These are phyloP conservation scores for Acanthopleura granulata DNA, from an alignment of 2,888 invertebrate species.

Conservation along the genomic window DNA sequence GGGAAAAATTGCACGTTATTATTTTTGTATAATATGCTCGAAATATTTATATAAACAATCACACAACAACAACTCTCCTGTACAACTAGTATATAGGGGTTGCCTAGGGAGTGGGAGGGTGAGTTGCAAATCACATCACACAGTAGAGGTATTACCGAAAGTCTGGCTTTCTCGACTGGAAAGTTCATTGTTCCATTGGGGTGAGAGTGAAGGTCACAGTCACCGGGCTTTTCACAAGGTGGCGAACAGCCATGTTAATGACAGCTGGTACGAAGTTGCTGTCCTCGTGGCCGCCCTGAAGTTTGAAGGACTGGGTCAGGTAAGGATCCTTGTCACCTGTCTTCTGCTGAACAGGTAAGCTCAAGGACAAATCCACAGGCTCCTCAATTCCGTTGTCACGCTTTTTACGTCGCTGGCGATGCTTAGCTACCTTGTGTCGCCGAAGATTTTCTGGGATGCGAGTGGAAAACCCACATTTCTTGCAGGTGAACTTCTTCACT, in stretches of 20 bases:
- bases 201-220: conserved; percentile 94
- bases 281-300: conserved; percentile 46
- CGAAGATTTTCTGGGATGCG: conserved; percentile 51
- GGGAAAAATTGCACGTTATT: conserved; percentile 22
- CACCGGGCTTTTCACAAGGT: conserved; percentile 86
- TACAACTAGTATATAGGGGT: neutral
- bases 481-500: conserved; percentile 46
- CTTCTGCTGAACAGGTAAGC: conserved; percentile 35
- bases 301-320: conserved; percentile 90
- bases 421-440: conserved; percentile 45
- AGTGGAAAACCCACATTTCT: conserved; percentile 52
- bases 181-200: conserved; percentile 76
- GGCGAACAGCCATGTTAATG: conserved; percentile 93
- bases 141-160: neutral
- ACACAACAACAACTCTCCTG: conserved; percentile 5
- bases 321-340: conserved; percentile 59
- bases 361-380: conserved; percentile 22
- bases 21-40: neutral
- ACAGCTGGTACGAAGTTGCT: conserved; percentile 88
- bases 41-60: conserved; percentile 12
- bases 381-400: conserved; percentile 23
- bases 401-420: conserved; percentile 29
- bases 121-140: conserved; percentile 13
- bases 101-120: neutral
- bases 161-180: neutral